Evolutionary conservation across 2,888 invertebrate species (phyloP), one percentile per base, ranked within the genome.

Genomic region (Chloroclysta siterata): DNA sequence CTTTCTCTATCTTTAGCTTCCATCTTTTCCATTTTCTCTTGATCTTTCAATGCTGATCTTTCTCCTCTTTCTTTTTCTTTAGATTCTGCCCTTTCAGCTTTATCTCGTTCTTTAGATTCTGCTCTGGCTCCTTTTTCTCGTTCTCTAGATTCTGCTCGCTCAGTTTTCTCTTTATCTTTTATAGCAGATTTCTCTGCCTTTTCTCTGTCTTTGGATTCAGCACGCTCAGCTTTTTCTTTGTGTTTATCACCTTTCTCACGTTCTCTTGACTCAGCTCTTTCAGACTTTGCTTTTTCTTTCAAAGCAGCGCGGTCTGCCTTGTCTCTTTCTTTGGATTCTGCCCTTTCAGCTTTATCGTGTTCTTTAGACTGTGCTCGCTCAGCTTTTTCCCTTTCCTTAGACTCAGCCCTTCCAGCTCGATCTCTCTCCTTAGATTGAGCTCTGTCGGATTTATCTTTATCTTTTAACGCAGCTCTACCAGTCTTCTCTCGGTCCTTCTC

Each of bases 381-480:
- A 8, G 52, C 59, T 53, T 56, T 69, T 55, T 72, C 65, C 51
- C 36, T 53, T 53, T 72, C 63, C 60, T 58, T 72, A 8, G 52
- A 52, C 41, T 48, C 53, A 42, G 53, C 47, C 6, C 13, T 14
- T 6, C 64, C 65, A 8, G 50, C 33, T 66, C 60, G 57, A 44
- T 60, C 64, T 53, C 70, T 46, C 10, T 65, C 66, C 15, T 59
- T 69, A 48, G 57, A 46, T 5, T 46, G 48, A 2, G 47, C 60
- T 39, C 52, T 15, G 2, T 54, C 44, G 44, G 48, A 14, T 70
- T 58, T 57, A 44, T 57, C 61, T 58, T 68, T 52, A 8, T 62
- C 66, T 13, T 53, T 15, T 36, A 36, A 58, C 36, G 42, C 54
- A 46, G 47, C 28, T 22, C 53, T 14, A 6, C 59, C 48, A 58